Evolutionary conservation across 2,113 vertebrate species (phyloP).

Genomic region (Micronycteris hirsuta): DNA sequence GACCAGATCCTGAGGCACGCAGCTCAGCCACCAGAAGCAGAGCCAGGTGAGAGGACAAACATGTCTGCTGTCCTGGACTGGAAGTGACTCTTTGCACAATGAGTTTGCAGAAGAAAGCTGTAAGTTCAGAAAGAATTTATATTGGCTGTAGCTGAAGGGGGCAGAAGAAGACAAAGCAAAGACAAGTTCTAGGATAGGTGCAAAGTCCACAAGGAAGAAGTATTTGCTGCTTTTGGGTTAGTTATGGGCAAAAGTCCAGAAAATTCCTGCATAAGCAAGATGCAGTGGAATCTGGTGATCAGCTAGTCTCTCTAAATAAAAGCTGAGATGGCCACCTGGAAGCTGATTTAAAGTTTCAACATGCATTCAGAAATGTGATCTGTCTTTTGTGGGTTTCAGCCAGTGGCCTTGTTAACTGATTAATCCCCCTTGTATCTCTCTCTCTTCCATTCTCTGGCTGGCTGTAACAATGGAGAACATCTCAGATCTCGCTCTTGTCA

Average conservation of each 20-base stretch:
- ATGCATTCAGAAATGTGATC: background rate
- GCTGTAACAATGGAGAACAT: background rate
- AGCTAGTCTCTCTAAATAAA: background rate
- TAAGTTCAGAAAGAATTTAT: background rate
- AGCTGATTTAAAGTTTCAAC: background rate
- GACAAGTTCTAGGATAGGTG: background rate
- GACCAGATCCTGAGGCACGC: background rate
- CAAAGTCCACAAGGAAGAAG: background rate
- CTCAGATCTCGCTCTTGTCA: background rate
- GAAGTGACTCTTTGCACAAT: background rate
- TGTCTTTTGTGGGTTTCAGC: background rate
- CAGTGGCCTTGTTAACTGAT: background rate
- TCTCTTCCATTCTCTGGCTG: background rate
- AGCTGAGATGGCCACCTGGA: background rate
- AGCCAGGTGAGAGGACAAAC: background rate
- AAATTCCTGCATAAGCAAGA: background rate
- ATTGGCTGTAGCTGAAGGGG: background rate
- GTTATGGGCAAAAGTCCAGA: background rate
- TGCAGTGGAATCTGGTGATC: background rate
- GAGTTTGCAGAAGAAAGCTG: background rate
- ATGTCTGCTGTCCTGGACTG: no score
- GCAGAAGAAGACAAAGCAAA: background rate
- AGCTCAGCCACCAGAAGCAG: background rate
- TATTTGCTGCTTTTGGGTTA: no score
- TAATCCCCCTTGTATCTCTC: background rate